Percentiles rank a stretch among this genome's conserved stretches.
Conservation (phyloP, 2,888 invertebrate species). For the Thera britannica region DNA sequence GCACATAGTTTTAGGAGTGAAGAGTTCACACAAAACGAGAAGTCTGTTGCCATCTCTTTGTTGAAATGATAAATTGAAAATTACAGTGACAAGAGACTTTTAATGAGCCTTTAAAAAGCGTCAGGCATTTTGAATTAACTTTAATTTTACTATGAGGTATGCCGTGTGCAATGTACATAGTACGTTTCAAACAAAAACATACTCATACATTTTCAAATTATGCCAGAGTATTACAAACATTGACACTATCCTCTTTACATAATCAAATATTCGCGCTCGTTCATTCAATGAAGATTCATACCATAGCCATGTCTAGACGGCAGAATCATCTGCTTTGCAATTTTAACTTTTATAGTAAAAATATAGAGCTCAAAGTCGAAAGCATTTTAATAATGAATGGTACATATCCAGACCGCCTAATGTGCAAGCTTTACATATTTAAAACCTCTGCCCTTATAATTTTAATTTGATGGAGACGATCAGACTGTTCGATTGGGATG, state of each 20-base stretch:
- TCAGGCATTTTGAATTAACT: too few relatives aligned
- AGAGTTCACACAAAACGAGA: too few relatives aligned
- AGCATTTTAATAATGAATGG: conserved; percentile 5
- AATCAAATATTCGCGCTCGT: conserved; percentile 75
- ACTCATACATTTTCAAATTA: conserved; percentile 22
- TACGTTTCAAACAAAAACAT: background rate
- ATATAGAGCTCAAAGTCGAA: conserved; percentile 10
- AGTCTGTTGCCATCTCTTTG: too few relatives aligned
- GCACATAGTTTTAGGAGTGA: too few relatives aligned
- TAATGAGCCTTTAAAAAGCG: too few relatives aligned
- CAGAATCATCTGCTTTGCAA: conserved; percentile 35
- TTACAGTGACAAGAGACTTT: too few relatives aligned
- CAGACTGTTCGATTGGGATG: conserved; percentile 33
- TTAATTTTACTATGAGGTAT: too few relatives aligned
- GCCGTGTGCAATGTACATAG: too few relatives aligned
- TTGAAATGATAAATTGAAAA: too few relatives aligned
- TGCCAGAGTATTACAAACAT: conserved; percentile 44
- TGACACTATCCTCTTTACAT: conserved; percentile 68
- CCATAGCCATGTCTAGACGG: conserved; percentile 60
- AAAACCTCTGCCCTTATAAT: conserved; percentile 53
- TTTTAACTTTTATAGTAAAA: conserved; percentile 3
- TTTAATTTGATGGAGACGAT: conserved; percentile 49
- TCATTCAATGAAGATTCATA: conserved; percentile 63
- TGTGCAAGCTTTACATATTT: conserved; percentile 60
- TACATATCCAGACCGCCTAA: conserved; percentile 53